Conservation (phyloP, 2,113 vertebrate species). For the Cololabis saira region DNA sequence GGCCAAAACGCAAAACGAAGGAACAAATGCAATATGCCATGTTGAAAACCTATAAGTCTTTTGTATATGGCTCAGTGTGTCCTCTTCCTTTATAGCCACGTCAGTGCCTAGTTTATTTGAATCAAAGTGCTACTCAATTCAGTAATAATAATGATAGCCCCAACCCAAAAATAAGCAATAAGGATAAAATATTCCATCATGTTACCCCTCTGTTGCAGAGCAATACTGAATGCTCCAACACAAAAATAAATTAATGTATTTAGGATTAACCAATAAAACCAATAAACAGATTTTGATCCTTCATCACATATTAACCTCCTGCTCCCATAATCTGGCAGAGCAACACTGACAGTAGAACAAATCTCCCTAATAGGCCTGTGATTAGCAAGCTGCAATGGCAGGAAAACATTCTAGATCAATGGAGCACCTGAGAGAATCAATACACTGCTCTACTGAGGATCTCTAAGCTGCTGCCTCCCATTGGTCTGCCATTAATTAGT, state of each 20-base stretch:
- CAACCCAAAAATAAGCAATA: too few relatives aligned
- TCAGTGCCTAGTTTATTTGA: too few relatives aligned
- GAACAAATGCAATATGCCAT: too few relatives aligned
- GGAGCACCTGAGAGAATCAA: constrained; percentile 71
- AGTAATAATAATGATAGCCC: too few relatives aligned
- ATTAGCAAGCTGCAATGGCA: constrained; percentile 69
- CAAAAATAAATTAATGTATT: neutral
- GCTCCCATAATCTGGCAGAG: constrained; percentile 26
- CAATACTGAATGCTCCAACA: neutral
- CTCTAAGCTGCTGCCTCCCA: constrained; percentile 48
- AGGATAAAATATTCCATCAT: too few relatives aligned
- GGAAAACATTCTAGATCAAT: constrained; percentile 78
- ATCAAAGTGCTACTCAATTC: too few relatives aligned
- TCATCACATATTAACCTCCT: constrained; percentile 32
- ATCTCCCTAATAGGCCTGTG: constrained; percentile 63
- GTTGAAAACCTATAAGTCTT: too few relatives aligned
- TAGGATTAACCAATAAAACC: constrained; percentile 15
- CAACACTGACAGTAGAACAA: constrained; percentile 41
- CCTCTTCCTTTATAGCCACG: too few relatives aligned
- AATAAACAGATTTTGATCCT: constrained; percentile 22
- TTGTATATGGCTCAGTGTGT: too few relatives aligned
- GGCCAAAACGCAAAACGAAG: too few relatives aligned
- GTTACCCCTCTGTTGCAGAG: too few relatives aligned
- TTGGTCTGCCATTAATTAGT: constrained; percentile 42
- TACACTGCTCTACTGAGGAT: constrained; percentile 47